These are phyloP conservation scores for Lepilemur septentrionalis DNA, from an alignment of 2,797 vertebrate species.

Conservation along the genomic window DNA sequence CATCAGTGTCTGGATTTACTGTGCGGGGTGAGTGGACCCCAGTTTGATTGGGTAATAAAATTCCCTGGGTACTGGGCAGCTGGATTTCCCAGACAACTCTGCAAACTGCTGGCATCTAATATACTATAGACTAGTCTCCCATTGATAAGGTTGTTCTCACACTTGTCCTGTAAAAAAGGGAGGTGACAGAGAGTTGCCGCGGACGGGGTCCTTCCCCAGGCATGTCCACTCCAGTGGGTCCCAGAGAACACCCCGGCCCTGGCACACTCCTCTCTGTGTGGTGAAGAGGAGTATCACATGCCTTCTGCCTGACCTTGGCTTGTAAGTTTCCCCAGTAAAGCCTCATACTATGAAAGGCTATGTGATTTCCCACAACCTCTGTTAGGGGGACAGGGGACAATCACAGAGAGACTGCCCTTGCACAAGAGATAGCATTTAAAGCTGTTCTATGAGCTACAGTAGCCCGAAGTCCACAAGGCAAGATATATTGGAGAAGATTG, in stretches of 20 bases:
- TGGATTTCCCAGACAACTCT: neutral
- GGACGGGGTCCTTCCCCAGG: neutral
- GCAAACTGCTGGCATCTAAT: too few species aligned
- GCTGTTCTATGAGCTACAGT: neutral
- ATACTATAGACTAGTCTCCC: neutral
- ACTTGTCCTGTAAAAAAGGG: neutral
- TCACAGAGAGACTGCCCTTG: neutral
- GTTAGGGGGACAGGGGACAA: neutral
- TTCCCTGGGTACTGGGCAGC: neutral
- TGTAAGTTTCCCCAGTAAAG: neutral
- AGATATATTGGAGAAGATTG: neutral
- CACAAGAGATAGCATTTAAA: neutral
- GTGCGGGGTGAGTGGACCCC: neutral
- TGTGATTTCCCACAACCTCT: neutral
- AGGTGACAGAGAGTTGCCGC: neutral
- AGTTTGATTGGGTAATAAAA: neutral
- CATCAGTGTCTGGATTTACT: neutral
- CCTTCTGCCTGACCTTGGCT: neutral
- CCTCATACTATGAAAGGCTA: rapidly evolving
- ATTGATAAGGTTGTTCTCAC: neutral
- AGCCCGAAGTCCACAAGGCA: neutral
- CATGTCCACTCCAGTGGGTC: neutral
- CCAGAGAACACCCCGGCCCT: neutral
- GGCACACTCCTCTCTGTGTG: neutral
- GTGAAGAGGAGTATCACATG: neutral